phyloP scores from a whole-genome alignment of 2,888 invertebrate genomes.

The Alloplasta piceator region DNA sequence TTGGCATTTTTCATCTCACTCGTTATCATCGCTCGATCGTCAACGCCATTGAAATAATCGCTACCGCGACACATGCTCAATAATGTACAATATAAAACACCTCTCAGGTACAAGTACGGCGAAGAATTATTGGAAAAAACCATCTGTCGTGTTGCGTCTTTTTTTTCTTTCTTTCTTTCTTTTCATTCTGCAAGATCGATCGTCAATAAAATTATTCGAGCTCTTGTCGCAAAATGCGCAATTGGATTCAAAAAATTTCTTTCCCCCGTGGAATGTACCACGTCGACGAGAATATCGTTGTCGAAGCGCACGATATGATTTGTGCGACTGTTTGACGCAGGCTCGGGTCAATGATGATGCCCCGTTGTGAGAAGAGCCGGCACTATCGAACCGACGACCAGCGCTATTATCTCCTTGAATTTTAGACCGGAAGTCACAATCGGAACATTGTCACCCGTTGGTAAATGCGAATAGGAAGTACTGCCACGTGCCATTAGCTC shows the following conservation, averaged over 20 bases:
- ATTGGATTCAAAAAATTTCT: conserved; percentile 2
- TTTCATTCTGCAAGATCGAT: conserved; percentile 2
- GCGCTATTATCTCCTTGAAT: conserved; percentile 90
- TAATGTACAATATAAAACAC: conserved; percentile 65
- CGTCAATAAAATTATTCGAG: conserved; percentile 28
- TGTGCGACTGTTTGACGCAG: conserved; percentile 15
- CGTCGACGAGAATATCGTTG: too few species aligned
- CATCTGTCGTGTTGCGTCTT: neutral
- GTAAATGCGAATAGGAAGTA: conserved; percentile 83
- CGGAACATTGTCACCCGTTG: conserved; percentile 79
- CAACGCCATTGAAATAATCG: conserved; percentile 8
- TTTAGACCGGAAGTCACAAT: conserved; percentile 86
- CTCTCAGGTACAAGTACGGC: conserved; percentile 68
- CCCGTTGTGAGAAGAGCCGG: conserved; percentile 96
- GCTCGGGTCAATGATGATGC: conserved; percentile 89
- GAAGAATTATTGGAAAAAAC: conserved; percentile 50
- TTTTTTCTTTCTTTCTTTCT: conserved; percentile 9
- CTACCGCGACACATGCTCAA: conserved; percentile 25
- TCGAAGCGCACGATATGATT: neutral
- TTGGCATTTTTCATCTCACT: conserved; percentile 3
- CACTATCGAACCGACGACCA: conserved; percentile 94
- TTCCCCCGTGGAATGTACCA: neutral
- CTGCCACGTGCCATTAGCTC: conserved; percentile 90
- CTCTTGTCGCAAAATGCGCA: conserved; percentile 6
- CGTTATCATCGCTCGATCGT: conserved; percentile 24